phyloP scores from a whole-genome alignment of 2,113 vertebrate species.

The Prolemur simus region DNA sequence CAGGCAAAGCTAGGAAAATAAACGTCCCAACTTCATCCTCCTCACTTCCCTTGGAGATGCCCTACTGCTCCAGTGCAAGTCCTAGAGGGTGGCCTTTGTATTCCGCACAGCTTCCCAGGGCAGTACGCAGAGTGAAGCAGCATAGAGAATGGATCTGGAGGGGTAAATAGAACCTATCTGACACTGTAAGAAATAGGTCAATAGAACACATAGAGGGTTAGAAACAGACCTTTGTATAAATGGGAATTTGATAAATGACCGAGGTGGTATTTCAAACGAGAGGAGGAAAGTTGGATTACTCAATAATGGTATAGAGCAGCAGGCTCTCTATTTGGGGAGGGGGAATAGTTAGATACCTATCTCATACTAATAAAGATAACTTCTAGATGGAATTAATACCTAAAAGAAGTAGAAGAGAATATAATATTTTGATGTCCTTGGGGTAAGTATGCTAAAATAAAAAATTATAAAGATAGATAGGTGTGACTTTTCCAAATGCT shows the following conservation, averaged over 20 bases:
- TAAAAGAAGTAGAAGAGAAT: constrained; percentile 6
- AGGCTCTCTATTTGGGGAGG: background rate
- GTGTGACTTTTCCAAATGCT: background rate
- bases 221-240: background rate
- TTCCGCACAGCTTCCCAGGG: background rate
- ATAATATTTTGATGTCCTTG: background rate
- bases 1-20: background rate
- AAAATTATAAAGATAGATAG: background rate
- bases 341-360: background rate
- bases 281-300: background rate
- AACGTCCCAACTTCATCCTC: background rate
- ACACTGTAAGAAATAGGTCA: background rate
- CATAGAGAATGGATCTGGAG: background rate
- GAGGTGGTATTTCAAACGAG: background rate
- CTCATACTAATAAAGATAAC: background rate
- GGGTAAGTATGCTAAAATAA: background rate
- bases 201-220: background rate
- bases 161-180: background rate
- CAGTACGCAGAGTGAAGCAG: background rate
- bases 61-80: too few species aligned
- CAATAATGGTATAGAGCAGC: background rate
- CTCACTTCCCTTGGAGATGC: background rate
- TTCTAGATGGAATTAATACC: background rate
- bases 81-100: background rate
- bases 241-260: background rate